Evolutionary conservation across 2,888 invertebrate genomes (phyloP).

Genomic region (Podabrus alpinus): DNA sequence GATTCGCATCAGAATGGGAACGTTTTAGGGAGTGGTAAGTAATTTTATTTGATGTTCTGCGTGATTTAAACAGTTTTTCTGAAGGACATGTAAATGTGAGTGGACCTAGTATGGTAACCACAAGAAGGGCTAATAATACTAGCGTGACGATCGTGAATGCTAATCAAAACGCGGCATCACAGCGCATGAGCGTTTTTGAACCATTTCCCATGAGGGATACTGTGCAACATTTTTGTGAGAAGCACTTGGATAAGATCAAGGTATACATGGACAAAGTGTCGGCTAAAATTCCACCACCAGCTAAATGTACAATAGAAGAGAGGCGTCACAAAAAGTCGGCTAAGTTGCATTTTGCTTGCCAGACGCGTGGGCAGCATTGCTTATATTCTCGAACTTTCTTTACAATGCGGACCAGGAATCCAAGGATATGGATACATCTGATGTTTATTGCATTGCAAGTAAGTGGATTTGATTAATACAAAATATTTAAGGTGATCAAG

Average conservation of each 20-base stretch:
- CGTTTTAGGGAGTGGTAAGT: slow-evolving; percentile 42
- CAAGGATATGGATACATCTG: slow-evolving; percentile 91
- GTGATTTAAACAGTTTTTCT: background rate
- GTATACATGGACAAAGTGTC: slow-evolving; percentile 88
- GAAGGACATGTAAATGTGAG: slow-evolving; percentile 58
- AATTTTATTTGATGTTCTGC: background rate
- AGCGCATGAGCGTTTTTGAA: slow-evolving; percentile 83
- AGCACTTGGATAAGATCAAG: slow-evolving; percentile 90
- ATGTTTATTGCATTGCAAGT: slow-evolving; percentile 91
- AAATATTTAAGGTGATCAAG: too few species aligned
- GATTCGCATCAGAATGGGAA: slow-evolving; percentile 40
- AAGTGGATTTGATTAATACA: slow-evolving; percentile 6
- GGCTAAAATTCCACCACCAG: slow-evolving; percentile 84
- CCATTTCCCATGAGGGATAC: slow-evolving; percentile 91
- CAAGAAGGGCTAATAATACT: slow-evolving; percentile 70
- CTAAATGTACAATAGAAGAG: slow-evolving; percentile 93
- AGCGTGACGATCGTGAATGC: slow-evolving; percentile 75
- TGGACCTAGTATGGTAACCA: slow-evolving; percentile 66
- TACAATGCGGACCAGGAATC: slow-evolving; percentile 78
- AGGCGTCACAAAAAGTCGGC: slow-evolving; percentile 83
- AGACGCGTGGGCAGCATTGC: slow-evolving; percentile 81
- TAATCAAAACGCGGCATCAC: slow-evolving; percentile 53
- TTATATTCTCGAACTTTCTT: slow-evolving; percentile 81
- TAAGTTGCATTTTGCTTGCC: slow-evolving; percentile 88
- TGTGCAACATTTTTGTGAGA: slow-evolving; percentile 95